Conservation (phyloP, 1,140 invertebrate species). For the Leucophenga varia region DNA sequence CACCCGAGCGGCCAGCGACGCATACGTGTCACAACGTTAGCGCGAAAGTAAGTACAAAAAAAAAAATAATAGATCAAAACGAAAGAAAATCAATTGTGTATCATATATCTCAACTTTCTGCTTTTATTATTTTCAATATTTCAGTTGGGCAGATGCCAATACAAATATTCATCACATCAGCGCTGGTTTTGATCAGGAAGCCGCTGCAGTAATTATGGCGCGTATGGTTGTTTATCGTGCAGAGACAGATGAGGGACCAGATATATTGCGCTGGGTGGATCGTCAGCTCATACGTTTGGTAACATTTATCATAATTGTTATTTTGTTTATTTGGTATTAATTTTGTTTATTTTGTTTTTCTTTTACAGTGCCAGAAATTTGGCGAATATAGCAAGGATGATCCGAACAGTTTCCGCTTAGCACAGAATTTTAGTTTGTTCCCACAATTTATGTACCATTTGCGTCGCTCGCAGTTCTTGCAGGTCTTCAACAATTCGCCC, state of each 20-base stretch:
- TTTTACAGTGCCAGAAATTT: conserved; percentile 94
- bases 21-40: conserved; percentile 94
- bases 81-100: no score
- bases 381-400: conserved; percentile 98
- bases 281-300: conserved; percentile 96
- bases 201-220: conserved; percentile 95
- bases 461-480: conserved; percentile 96
- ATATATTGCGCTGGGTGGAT: conserved; percentile 98
- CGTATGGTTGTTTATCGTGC: conserved; percentile 94
- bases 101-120: no score
- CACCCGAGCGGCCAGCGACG: conserved; percentile 94
- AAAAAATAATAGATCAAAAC: no score
- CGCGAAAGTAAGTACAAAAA: conserved; percentile 75
- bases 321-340: conserved; percentile 18
- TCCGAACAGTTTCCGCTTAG: conserved; percentile 91
- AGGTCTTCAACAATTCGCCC: conserved; percentile 99
- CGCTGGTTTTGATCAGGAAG: conserved; percentile 97
- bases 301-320: conserved; percentile 40
- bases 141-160: conserved; percentile 80
- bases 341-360: not conserved
- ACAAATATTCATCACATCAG: conserved; percentile 79
- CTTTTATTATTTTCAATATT: conserved; percentile 22
- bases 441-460: conserved; percentile 99
- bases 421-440: conserved; percentile 96
- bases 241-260: conserved; percentile 93